These are phyloP conservation scores for Phycodurus eques DNA, from an alignment of 2,113 vertebrate species.

Conservation along the genomic window DNA sequence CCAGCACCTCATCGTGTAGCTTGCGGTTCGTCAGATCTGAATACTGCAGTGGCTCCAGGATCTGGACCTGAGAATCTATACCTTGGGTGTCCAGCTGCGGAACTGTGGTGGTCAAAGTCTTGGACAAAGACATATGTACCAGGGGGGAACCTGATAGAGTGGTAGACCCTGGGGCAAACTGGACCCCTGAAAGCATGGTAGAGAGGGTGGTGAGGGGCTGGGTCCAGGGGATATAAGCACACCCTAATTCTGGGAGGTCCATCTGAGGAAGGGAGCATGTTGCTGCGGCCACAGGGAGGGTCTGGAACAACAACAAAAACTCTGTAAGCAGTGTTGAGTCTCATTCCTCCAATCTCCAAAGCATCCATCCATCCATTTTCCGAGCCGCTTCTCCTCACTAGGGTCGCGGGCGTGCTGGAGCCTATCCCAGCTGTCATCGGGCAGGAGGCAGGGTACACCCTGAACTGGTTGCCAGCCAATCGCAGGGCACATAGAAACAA, in stretches of 20 bases:
- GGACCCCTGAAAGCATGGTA: constrained; percentile 66
- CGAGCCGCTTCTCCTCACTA: no score
- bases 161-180: constrained; percentile 76
- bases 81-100: not conserved
- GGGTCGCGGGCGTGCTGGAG: no score
- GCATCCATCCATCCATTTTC: no score
- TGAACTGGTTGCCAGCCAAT: no score
- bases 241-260: constrained; percentile 79
- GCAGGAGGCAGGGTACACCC: no score
- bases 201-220: constrained; percentile 84
- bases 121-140: constrained; percentile 80
- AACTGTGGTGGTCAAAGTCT: constrained; percentile 11
- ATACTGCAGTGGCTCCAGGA: constrained; percentile 18
- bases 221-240: constrained; percentile 88
- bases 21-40: constrained; percentile 55
- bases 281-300: constrained; percentile 66
- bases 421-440: no score
- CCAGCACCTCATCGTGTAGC: constrained; percentile 55
- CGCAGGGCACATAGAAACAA: no score
- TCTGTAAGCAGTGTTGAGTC: not conserved
- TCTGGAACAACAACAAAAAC: constrained; percentile 63
- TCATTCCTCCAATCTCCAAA: not conserved
- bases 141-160: constrained; percentile 75
- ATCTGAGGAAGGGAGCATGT: constrained; percentile 74
- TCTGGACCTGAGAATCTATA: constrained; percentile 65